These are phyloP conservation scores for Semnornis frantzii DNA, from an alignment of 2,113 vertebrate species.

Conservation along the genomic window DNA sequence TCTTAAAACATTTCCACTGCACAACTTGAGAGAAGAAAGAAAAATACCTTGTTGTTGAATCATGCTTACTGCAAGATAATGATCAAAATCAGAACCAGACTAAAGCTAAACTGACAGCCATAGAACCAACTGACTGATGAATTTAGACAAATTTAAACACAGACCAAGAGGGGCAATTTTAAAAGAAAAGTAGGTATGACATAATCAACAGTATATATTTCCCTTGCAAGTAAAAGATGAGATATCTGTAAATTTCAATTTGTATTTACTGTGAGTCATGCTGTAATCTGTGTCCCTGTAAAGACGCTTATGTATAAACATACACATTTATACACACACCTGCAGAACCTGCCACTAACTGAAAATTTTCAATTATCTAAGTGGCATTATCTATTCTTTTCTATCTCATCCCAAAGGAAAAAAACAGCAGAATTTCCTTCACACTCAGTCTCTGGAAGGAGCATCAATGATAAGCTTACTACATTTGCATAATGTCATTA, in stretches of 20 bases:
- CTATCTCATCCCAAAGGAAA: not conserved
- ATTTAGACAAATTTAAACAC: not conserved
- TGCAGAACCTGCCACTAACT: not conserved
- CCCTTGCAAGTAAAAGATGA: not conserved
- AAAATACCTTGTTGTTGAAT: not conserved
- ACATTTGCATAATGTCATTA: not conserved
- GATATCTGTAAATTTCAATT: not conserved
- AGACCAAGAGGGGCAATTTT: not conserved
- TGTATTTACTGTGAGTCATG: not conserved
- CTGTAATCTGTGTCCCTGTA: not conserved
- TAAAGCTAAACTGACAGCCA: not conserved
- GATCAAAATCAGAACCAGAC: not conserved
- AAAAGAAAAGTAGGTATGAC: not conserved
- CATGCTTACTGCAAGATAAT: not conserved
- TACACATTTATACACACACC: not conserved
- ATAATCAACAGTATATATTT: not conserved
- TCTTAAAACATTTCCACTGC: accelerated
- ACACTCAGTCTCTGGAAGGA: not conserved
- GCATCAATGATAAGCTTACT: not conserved
- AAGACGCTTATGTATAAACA: not conserved
- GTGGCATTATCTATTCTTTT: not conserved
- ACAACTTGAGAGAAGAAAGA: not conserved
- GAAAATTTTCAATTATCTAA: not conserved
- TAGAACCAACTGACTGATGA: not conserved
- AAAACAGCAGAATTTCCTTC: not conserved